A percentile compares a stretch with the other conserved stretches of the same genome.
phyloP scores from a whole-genome alignment of 2,113 vertebrate genomes.

The Aramus guarauna region DNA sequence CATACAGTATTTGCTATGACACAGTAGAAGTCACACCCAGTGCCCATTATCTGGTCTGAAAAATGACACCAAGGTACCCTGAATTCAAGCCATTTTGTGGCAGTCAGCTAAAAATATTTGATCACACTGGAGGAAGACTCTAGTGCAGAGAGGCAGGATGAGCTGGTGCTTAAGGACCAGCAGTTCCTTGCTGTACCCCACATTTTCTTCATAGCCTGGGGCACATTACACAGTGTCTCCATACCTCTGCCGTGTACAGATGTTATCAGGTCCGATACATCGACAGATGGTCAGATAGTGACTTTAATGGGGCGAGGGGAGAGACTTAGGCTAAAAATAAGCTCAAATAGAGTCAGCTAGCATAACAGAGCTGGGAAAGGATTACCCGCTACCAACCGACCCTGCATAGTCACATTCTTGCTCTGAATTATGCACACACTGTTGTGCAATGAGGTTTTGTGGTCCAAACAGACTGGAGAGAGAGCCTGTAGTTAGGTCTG shows the following conservation, averaged over 20 bases:
- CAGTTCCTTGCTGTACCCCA: not conserved
- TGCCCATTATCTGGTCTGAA: not conserved
- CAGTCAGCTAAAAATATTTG: not conserved
- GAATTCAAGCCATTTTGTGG: not conserved
- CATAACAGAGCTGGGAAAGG: not conserved
- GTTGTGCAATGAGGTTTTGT: not conserved
- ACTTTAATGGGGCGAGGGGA: not conserved
- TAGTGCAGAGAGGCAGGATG: fast-evolving
- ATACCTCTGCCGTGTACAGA: not conserved
- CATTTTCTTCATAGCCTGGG: not conserved
- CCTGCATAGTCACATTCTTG: not conserved
- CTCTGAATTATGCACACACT: not conserved
- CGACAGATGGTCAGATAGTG: not conserved
- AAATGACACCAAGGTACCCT: not conserved
- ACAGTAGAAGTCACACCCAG: not conserved
- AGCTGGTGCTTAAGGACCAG: not conserved
- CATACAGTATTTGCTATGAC: not conserved
- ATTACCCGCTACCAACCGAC: not conserved
- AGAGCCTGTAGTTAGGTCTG: not conserved
- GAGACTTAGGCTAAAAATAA: not conserved
- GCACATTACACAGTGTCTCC: not conserved
- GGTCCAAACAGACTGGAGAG: not conserved
- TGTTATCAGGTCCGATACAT: not conserved
- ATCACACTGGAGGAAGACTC: not conserved
- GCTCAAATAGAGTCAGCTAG: not conserved